Percentiles rank a stretch among this genome's conserved stretches.
phyloP scores from a whole-genome alignment of 1,140 invertebrate genomes.

The Drosophila orena region DNA sequence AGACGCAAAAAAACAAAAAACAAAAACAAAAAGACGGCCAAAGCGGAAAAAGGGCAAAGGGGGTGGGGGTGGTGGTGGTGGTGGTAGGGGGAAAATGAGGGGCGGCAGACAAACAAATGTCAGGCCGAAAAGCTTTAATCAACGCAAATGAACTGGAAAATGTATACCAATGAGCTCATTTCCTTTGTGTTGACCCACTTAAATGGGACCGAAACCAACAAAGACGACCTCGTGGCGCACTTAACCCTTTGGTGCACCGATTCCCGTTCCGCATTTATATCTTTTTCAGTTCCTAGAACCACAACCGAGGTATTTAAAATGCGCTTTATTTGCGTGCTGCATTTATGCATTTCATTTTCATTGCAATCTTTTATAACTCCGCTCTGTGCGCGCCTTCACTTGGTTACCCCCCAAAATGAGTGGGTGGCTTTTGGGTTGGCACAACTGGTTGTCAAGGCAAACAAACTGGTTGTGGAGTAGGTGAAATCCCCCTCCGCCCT shows the following conservation, averaged over 20 bases:
- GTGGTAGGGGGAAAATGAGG: not conserved
- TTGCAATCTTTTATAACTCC: conserved; percentile 59
- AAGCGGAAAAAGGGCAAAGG: not conserved
- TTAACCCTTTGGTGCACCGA: conserved; percentile 59
- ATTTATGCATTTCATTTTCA: conserved; percentile 60
- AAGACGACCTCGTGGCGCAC: conserved; percentile 69
- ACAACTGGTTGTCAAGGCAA: conserved; percentile 66
- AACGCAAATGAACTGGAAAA: conserved; percentile 82
- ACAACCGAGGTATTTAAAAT: conserved; percentile 64
- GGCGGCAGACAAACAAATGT: conserved; percentile 40
- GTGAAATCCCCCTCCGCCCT: conserved; percentile 10
- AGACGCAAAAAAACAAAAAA: conserved; percentile 26
- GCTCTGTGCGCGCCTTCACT: conserved; percentile 1
- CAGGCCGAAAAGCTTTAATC: conserved; percentile 65
- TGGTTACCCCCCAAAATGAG: conserved; percentile 10
- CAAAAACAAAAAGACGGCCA: not conserved
- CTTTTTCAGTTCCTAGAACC: not conserved
- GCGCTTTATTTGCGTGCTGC: conserved; percentile 55
- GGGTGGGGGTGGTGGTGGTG: too few relatives aligned
- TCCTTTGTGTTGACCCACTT: conserved; percentile 68
- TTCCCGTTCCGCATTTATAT: not conserved
- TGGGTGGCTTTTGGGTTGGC: conserved; percentile 40
- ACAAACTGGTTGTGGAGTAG: conserved; percentile 70
- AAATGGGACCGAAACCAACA: conserved; percentile 57
- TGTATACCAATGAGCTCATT: conserved; percentile 81